Evolutionary conservation across 2,888 invertebrate genomes (phyloP).

Genomic region (Ichneumoninae sp.): DNA sequence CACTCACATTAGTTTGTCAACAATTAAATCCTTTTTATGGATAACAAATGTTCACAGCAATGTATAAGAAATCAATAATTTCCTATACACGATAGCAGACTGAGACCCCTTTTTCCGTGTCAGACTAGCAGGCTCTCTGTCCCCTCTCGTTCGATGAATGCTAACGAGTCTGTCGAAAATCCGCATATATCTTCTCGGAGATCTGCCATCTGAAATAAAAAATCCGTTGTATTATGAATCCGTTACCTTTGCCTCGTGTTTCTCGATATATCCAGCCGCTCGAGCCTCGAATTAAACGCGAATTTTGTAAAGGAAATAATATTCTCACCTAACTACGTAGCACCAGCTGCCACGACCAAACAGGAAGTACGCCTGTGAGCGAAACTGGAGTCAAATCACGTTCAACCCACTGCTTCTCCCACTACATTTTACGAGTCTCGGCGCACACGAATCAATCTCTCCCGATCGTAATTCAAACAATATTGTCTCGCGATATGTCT

Average conservation of each 20-base stretch:
- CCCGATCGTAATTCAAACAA: not conserved
- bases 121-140: constrained; percentile 31
- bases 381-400: constrained; percentile 46
- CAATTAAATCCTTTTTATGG: constrained; percentile 79
- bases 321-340: constrained; percentile 79
- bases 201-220: constrained; percentile 79
- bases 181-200: constrained; percentile 73
- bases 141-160: constrained; percentile 52
- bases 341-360: constrained; percentile 73
- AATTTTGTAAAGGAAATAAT: constrained; percentile 48
- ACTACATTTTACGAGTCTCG: not conserved
- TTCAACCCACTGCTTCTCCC: constrained; percentile 18
- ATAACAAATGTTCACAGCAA: constrained; percentile 78
- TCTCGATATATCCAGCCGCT: constrained; percentile 70
- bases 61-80: constrained; percentile 76
- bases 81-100: constrained; percentile 71
- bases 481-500: not conserved
- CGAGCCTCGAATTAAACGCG: constrained; percentile 46
- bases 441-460: not conserved
- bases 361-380: constrained; percentile 71
- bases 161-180: constrained; percentile 71
- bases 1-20: constrained; percentile 80
- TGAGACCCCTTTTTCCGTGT: constrained; percentile 6
- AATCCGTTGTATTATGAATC: constrained; percentile 72
- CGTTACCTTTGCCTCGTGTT: constrained; percentile 70